A percentile compares a stretch with the other conserved stretches of the same genome.
Evolutionary conservation across 2,888 invertebrate genomes (phyloP).

Genomic region (Criorhina ranunculi): DNA sequence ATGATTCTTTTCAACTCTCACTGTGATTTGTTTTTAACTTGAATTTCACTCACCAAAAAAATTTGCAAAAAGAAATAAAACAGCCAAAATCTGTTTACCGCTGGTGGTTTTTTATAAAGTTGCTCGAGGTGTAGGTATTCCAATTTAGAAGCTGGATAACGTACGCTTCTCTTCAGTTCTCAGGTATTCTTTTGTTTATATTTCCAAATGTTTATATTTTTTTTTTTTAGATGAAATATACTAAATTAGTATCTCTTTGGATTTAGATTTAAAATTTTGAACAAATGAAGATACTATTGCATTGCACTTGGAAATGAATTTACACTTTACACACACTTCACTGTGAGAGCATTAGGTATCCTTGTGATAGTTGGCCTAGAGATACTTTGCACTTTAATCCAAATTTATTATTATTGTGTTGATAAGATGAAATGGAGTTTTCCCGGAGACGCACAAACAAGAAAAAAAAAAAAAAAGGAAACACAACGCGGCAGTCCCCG

Average conservation of each 20-base stretch:
- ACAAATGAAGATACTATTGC: conserved; percentile 13
- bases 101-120: conserved; percentile 7
- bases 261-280: conserved; percentile 8
- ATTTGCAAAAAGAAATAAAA: background rate
- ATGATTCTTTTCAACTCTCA: background rate
- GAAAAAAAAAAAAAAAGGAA: too few relatives aligned
- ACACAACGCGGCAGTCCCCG: conserved; percentile 44
- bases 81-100: conserved; percentile 27
- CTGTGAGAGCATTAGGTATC: conserved; percentile 27
- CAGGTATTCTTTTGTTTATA: conserved; percentile 13
- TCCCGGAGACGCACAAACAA: conserved; percentile 16
- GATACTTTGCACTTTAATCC: conserved; percentile 62
- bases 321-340: conserved; percentile 45
- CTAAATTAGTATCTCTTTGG: background rate
- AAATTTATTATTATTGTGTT: conserved; percentile 34
- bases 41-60: conserved; percentile 52
- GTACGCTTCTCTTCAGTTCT: conserved; percentile 9
- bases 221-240: background rate
- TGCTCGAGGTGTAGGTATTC: conserved; percentile 48
- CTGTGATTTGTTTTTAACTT: background rate
- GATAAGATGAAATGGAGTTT: conserved; percentile 7
- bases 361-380: conserved; percentile 12
- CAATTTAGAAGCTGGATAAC: conserved; percentile 27
- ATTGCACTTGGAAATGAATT: conserved; percentile 28
- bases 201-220: conserved; percentile 19